Base-by-base conservation (phyloP, 2,888 invertebrate species). In the Ichneumoninae sp. region DNA sequence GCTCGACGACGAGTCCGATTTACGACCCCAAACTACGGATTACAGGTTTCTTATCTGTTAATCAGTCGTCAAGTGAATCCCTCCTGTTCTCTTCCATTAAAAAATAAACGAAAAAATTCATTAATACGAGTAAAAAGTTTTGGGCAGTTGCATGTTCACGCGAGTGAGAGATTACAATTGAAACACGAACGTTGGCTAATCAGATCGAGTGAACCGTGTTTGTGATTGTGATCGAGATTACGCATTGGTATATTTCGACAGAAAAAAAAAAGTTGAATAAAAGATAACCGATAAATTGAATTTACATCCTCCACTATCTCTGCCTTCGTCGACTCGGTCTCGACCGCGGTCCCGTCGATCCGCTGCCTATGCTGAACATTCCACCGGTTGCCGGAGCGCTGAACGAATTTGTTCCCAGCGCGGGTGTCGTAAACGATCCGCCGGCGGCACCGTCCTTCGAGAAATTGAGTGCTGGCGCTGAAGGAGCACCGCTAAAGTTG, bases 301-400 rank as follows among this genome's bases (percentile, higher is more conserved):
- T 90, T 93, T 93, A 92, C 91, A 92, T 91, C 92, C 91, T 93
- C 91, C 92, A 93, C 93, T 93, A 94, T 93, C 93, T 93, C 78
- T 92, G 91, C 78, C 91, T 90, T 87, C 93, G 92, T 85, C 94
- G 93, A 54, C 91, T 89, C 50, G 92, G 89, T 73, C 94, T 91
- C 60, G 93, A 89, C 83, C 94, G 92, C n/a, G 94, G 92, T n/a
- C 93, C 92, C 19, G 90, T 94, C 7, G 92, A 94, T 16, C 94
- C 94, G 1, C 94, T 92, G 13, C 95, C 95, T 83, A 95, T 95
- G 88, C 93, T 95, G 86, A 95, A 95, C 94, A 94, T 94, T 69
- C 93, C 90, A 19, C 86, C 69, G 44, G 77, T n/a, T 40, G 87
- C 22, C n/a, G 83, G 81, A 26, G 87, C 83, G 44, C 83, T 85